Evolutionary conservation across 2,797 vertebrate genomes (phyloP), one percentile per base, ranked within the genome.

Genomic region (Morelia viridis): DNA sequence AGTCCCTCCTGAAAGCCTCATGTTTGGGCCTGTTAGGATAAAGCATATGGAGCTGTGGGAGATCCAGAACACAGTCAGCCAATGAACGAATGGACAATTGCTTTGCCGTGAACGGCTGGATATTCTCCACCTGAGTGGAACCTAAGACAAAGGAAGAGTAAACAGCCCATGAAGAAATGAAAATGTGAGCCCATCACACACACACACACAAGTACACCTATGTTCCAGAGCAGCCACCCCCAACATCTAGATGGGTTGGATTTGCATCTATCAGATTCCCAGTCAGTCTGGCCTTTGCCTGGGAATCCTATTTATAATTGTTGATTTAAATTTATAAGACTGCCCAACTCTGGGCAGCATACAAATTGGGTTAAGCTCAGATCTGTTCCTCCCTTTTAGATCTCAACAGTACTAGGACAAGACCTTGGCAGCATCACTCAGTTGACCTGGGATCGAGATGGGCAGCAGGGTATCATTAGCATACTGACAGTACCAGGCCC

Each of bases 31-130:
- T 96, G 3, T 97, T 97, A 60, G 98, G 98, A 96, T 99, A 99
- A 86, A 99, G 98, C 89, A 97, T 96, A 22, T 97, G 97, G 90
- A 99, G 98, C 96, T 98, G 97, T 60, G 62, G 96, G 76, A 99
- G 98, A 96, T 99, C 99, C 5, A 97, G 97, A 96, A 99, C 99
- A 58, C 98, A 98, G 96, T 99, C 98, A 0, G 98, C 99, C 0
- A 99, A 98, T 76, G 98, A 98, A 4, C 98, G 98, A 94, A 99
- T 99, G 93, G 98, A 98, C 90, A 99, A 96, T 94, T 99, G 98
- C 97, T 98, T 98, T 93, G 98, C 98, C 22, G 98, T 98, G 96
- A 99, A 99, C 10, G 99, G 99, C 94, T 99, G 98, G 93, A 99
- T 99, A 94, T 99, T 99, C 96, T 99, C 98, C 92, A 99, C 98